A percentile compares a stretch with the other conserved stretches of the same genome.
Conservation (phyloP, 2,797 vertebrate species). For the Eidolon dupreanum region DNA sequence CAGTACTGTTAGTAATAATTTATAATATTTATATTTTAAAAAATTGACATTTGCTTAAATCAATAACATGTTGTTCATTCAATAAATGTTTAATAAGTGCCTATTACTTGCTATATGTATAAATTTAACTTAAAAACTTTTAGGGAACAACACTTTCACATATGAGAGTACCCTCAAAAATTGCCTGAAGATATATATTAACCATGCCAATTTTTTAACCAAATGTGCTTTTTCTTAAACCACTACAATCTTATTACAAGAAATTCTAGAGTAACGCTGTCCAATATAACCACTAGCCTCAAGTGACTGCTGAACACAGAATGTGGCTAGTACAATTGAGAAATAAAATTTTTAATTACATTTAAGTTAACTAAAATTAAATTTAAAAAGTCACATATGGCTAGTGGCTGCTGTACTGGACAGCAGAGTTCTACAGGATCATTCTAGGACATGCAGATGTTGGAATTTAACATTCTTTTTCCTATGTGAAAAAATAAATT, state of each 20-base stretch:
- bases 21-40: slow-evolving; percentile 1
- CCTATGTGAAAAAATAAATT: not conserved
- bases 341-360: not conserved
- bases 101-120: not conserved
- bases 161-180: slow-evolving; percentile 12
- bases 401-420: not conserved
- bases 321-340: not conserved
- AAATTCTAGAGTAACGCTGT: not conserved
- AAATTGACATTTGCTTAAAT: slow-evolving; percentile 25
- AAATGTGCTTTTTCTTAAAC: slow-evolving; percentile 31
- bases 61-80: not conserved
- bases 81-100: not conserved
- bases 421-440: not conserved
- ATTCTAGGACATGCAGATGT: not conserved
- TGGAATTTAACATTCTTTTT: not conserved
- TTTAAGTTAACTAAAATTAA: not conserved
- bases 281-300: not conserved
- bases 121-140: slow-evolving; percentile 39
- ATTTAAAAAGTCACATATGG: not conserved
- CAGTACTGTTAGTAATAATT: not conserved
- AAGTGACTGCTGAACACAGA: not conserved
- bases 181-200: not conserved
- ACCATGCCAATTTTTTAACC: not conserved
- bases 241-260: not conserved
- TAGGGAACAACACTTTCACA: not conserved